phyloP scores from a whole-genome alignment of 1,140 invertebrate species.

The Drosophila tsacasi region DNA sequence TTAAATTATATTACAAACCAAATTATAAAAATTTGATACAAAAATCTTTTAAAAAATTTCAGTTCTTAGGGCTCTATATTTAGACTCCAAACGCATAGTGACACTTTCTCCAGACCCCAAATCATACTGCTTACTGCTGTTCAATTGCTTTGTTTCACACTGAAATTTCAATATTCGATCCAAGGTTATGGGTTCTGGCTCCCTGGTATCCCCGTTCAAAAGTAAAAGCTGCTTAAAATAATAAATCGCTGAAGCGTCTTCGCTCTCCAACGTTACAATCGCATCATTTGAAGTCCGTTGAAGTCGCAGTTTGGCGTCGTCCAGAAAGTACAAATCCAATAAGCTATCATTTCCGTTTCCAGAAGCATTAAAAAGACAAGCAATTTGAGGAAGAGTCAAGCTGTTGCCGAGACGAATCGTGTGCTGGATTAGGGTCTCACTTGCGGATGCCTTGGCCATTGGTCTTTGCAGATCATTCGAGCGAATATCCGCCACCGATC shows the following conservation, averaged over 20 bases:
- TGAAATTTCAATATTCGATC: slow-evolving; percentile 53
- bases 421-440: slow-evolving; percentile 19
- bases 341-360: background rate
- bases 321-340: slow-evolving; percentile 49
- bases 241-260: slow-evolving; percentile 56
- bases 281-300: background rate
- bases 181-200: background rate
- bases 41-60: background rate
- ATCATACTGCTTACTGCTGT: background rate
- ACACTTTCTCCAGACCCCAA: background rate
- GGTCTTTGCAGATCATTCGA: background rate
- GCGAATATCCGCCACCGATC: background rate
- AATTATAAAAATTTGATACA: background rate
- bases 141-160: slow-evolving; percentile 47
- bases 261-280: slow-evolving; percentile 33
- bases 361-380: slow-evolving; percentile 32
- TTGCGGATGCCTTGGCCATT: background rate
- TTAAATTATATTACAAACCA: background rate
- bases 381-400: slow-evolving; percentile 18
- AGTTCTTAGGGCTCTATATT: slow-evolving; percentile 3
- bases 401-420: slow-evolving; percentile 14
- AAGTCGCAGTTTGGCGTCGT: slow-evolving; percentile 26
- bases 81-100: background rate
- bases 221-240: slow-evolving; percentile 58
- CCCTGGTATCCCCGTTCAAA: slow-evolving; percentile 17